Percentiles rank a stretch among this genome's conserved stretches.
These are phyloP conservation scores for Catharus ustulatus DNA, from an alignment of 2,797 vertebrate genomes.

Conservation along the genomic window DNA sequence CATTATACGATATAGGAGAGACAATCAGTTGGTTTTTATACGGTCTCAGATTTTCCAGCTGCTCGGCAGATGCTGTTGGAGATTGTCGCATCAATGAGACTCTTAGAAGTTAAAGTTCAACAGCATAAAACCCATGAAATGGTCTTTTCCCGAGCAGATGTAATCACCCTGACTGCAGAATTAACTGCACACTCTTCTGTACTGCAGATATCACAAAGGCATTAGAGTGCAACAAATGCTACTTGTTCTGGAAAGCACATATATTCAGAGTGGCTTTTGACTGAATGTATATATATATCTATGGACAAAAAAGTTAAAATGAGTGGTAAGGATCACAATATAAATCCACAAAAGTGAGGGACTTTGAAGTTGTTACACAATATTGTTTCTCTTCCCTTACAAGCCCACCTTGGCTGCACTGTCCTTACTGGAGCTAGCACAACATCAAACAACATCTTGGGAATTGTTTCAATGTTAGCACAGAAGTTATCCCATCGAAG, in stretches of 20 bases:
- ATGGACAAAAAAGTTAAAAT: not conserved
- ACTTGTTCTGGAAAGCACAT: not conserved
- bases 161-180: slow-evolving; percentile 6
- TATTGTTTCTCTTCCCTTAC: not conserved
- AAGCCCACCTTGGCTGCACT: not conserved
- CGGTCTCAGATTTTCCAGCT: slow-evolving; percentile 60
- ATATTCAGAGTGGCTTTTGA: not conserved
- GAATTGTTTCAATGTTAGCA: not conserved
- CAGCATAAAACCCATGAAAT: slow-evolving; percentile 65
- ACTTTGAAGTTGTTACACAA: not conserved
- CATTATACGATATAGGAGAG: not conserved
- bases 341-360: not conserved
- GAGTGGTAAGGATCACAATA: not conserved
- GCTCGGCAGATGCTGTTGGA: slow-evolving; percentile 42
- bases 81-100: slow-evolving; percentile 63
- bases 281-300: not conserved
- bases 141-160: slow-evolving; percentile 46
- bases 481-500: not conserved
- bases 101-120: slow-evolving; percentile 45
- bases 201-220: not conserved
- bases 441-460: not conserved
- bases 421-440: not conserved
- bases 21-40: slow-evolving; percentile 25
- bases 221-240: not conserved
- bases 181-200: not conserved